Percentiles rank a stretch among this genome's conserved stretches.
Evolutionary conservation across 1,140 invertebrate genomes (phyloP).

Genomic region (Drosophila serrata): DNA sequence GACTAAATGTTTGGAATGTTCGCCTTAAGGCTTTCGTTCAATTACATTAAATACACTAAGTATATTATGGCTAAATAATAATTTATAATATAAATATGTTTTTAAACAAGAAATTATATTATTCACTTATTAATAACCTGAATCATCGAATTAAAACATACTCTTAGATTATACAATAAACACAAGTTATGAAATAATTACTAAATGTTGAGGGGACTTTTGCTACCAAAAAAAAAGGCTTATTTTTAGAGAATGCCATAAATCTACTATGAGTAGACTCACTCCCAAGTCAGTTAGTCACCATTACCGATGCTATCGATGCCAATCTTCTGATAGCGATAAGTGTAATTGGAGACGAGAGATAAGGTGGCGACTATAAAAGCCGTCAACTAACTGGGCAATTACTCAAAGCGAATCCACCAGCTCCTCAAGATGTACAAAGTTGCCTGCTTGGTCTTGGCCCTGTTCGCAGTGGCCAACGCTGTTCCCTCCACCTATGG

Average conservation of each 20-base stretch:
- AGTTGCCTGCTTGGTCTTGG: constrained; percentile 25
- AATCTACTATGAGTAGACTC: constrained; percentile 17
- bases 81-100: too few species aligned
- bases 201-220: constrained; percentile 5
- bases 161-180: background rate
- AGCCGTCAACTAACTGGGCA: constrained; percentile 7
- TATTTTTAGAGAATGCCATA: constrained; percentile 25
- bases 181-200: constrained; percentile 17
- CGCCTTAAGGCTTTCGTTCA: background rate
- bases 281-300: constrained; percentile 33
- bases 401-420: constrained; percentile 8
- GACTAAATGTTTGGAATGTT: background rate
- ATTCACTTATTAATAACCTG: too few species aligned
- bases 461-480: constrained; percentile 42
- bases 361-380: constrained; percentile 49
- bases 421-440: constrained; percentile 35
- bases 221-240: background rate
- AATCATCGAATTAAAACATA: background rate
- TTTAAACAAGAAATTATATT: background rate
- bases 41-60: background rate
- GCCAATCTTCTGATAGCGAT: constrained; percentile 34
- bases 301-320: constrained; percentile 34
- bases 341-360: constrained; percentile 9
- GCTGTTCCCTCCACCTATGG: constrained; percentile 21
- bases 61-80: background rate